phyloP scores from a whole-genome alignment of 2,888 invertebrate species.

The Atrina japonica region DNA sequence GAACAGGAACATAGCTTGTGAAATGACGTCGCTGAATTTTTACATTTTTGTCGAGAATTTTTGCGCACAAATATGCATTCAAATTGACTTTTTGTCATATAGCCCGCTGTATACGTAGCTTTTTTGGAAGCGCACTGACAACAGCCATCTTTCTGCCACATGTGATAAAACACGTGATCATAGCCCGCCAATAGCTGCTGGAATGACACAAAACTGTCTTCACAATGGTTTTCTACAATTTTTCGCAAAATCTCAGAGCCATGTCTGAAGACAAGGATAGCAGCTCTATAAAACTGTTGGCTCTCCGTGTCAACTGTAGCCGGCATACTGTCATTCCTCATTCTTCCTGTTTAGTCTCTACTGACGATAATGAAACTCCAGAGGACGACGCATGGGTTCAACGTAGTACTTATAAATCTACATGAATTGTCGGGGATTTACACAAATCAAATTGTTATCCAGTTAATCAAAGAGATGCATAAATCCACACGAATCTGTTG shows the following conservation, averaged over 20 bases:
- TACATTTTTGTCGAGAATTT: neutral
- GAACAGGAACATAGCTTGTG: slow-evolving; percentile 6
- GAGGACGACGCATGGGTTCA: too few relatives aligned
- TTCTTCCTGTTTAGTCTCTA: too few relatives aligned
- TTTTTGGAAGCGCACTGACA: slow-evolving; percentile 14
- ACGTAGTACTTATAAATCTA: too few relatives aligned
- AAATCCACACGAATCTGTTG: too few relatives aligned
- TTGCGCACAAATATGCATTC: slow-evolving; percentile 2
- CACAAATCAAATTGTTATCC: too few relatives aligned
- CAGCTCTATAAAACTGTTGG: slow-evolving; percentile 12
- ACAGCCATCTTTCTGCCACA: slow-evolving; percentile 13
- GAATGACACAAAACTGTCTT: neutral
- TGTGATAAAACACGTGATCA: slow-evolving; percentile 13
- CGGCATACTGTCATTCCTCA: too few relatives aligned
- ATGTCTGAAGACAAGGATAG: slow-evolving; percentile 4
- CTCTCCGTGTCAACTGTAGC: neutral
- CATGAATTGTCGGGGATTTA: too few relatives aligned
- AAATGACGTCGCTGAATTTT: neutral
- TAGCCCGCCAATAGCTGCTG: slow-evolving; percentile 1
- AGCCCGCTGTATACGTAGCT: slow-evolving; percentile 4
- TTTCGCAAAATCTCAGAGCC: slow-evolving; percentile 8
- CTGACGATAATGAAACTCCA: too few relatives aligned
- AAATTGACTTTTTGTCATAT: slow-evolving; percentile 7
- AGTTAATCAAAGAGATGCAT: too few relatives aligned
- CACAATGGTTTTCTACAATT: neutral